Evolutionary conservation across 2,888 invertebrate genomes (phyloP).

Genomic region (Mechanitis messenoides): DNA sequence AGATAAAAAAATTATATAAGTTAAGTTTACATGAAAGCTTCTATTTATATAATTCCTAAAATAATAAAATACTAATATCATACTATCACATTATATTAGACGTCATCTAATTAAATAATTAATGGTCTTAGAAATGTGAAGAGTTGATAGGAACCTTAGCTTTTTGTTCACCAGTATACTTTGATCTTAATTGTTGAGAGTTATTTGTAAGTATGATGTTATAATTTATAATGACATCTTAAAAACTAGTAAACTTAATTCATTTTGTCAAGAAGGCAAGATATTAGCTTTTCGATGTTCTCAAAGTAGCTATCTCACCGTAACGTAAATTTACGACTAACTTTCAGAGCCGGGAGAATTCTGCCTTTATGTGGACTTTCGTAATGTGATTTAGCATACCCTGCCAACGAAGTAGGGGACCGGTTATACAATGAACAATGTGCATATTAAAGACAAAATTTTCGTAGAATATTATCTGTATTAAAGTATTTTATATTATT

Average conservation of each 20-base stretch:
- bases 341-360: constrained; percentile 19
- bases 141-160: too few species aligned
- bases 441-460: constrained; percentile 3
- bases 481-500: neutral
- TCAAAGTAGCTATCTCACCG: constrained; percentile 21
- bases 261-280: constrained; percentile 1
- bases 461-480: neutral
- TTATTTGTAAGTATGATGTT: neutral
- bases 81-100: too few species aligned
- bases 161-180: too few species aligned
- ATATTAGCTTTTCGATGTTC: constrained; percentile 14
- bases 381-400: constrained; percentile 17
- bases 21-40: too few species aligned
- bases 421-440: constrained; percentile 6
- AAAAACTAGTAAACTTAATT: constrained; percentile 3
- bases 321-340: constrained; percentile 25
- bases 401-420: constrained; percentile 3
- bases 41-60: too few species aligned
- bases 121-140: too few species aligned
- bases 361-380: constrained; percentile 22
- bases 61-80: too few species aligned
- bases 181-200: too few species aligned
- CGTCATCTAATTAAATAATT: too few species aligned
- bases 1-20: too few species aligned
- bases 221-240: neutral